phyloP scores from a whole-genome alignment of 2,797 vertebrate species.

The Fistularia tabacaria region DNA sequence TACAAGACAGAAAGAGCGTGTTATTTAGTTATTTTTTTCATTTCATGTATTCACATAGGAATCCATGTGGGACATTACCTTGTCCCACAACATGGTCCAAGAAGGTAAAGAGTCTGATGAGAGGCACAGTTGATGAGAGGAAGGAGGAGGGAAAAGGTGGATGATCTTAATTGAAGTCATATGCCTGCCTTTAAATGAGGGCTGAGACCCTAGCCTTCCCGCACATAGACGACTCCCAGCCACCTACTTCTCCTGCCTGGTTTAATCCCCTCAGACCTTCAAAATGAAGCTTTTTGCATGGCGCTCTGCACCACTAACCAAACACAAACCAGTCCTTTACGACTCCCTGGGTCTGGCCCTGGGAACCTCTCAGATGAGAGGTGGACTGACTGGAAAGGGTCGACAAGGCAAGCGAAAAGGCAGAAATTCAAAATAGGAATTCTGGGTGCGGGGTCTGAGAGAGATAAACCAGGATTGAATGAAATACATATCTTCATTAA shows the following conservation, averaged over 20 bases:
- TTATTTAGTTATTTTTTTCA: not conserved
- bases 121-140: constrained; percentile 7
- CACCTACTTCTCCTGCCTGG: constrained; percentile 34
- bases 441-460: not conserved
- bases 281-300: constrained; percentile 68
- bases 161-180: constrained; percentile 68
- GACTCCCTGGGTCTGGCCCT: constrained; percentile 27
- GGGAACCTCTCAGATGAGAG: constrained; percentile 30
- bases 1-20: not conserved
- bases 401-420: not conserved
- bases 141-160: constrained; percentile 32
- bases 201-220: constrained; percentile 20
- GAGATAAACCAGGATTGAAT: not conserved
- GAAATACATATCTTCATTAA: not conserved
- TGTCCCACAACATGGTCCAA: constrained; percentile 25
- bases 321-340: constrained; percentile 64
- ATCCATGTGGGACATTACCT: constrained; percentile 12
- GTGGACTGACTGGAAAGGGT: constrained; percentile 14
- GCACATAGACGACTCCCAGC: constrained; percentile 27
- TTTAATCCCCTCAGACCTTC: constrained; percentile 52
- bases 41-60: no score
- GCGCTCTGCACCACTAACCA: constrained; percentile 62
- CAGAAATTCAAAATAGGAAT: not conserved
- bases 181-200: constrained; percentile 50
- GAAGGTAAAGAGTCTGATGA: constrained; percentile 9